These are phyloP conservation scores for Marisa cornuarietis DNA, from an alignment of 1,140 invertebrate species.

Conservation along the genomic window DNA sequence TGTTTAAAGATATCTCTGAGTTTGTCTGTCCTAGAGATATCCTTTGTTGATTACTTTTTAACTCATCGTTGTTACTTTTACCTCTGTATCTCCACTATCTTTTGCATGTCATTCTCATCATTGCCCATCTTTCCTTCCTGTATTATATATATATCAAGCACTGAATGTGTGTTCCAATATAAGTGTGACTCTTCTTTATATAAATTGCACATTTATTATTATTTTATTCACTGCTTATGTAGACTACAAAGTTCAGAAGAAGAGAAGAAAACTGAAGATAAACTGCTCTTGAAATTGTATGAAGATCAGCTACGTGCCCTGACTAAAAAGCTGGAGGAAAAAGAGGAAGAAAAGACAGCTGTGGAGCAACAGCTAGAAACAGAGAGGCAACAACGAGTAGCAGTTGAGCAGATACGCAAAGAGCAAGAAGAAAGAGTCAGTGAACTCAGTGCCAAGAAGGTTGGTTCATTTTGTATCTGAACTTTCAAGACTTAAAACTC, in stretches of 20 bases:
- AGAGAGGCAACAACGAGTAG: conserved; percentile 47
- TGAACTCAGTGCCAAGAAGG: conserved; percentile 41
- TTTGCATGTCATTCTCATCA: too few species aligned
- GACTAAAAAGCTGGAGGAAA: conserved; percentile 71
- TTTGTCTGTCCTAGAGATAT: too few species aligned
- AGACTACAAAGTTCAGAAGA: background rate
- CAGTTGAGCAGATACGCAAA: conserved; percentile 39
- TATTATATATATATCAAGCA: too few species aligned
- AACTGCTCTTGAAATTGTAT: background rate
- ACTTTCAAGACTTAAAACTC: background rate
- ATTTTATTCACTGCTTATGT: background rate
- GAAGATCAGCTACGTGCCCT: conserved; percentile 22
- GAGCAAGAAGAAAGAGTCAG: conserved; percentile 38
- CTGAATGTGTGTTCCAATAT: too few species aligned
- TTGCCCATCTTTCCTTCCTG: too few species aligned
- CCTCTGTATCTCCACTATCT: too few species aligned
- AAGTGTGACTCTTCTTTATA: too few species aligned
- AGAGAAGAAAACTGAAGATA: background rate
- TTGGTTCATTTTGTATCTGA: conserved; percentile 7
- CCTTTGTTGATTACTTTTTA: too few species aligned
- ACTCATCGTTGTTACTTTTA: too few species aligned
- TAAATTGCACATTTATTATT: background rate
- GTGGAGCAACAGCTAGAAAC: conserved; percentile 43
- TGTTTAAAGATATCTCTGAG: too few species aligned
- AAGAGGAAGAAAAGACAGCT: conserved; percentile 41